Base-by-base conservation (phyloP, 1,140 invertebrate species). In the Solen grandis region DNA sequence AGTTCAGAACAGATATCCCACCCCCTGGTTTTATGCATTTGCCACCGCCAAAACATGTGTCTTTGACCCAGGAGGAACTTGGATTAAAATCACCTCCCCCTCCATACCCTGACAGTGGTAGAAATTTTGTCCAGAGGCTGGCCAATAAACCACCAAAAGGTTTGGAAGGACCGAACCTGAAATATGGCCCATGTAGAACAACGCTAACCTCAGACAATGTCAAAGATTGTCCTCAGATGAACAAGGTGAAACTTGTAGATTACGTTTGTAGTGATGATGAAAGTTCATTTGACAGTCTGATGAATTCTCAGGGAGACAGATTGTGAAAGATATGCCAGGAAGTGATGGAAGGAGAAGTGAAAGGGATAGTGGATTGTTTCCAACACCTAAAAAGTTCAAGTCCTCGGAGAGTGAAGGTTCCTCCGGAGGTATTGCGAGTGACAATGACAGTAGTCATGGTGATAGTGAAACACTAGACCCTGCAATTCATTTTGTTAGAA, bases 361-460 rank as follows among this genome's bases (percentile, higher is more conserved):
- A 57, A 55, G 29, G n/a, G n/a, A n/a, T n/a, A n/a, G n/a, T n/a
- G n/a, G n/a, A n/a, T n/a, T n/a, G n/a, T n/a, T n/a, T n/a, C 68
- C 50, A 0, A 57, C 31, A n/a, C 68, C 50, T 31, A 70, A 70
- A 36, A 70, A 70, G n/a, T 27, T 57, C 4, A 70, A 70, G 50
- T 55, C n/a, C 2, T 29, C 8, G 14, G 27, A 31, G 50, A 38
- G 36, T 69, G 66, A 69, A 8, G n/a, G 2, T 3, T 69, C 50
- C 5, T 69, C 46, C 5, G 46, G 19, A 54, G 46, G 54, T 54
- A 33, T 29, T 33, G 3, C 10, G 2, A 36, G n/a, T n/a, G n/a
- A n/a, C n/a, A n/a, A 36, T 16, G 25, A 2, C 19, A 50, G 25
- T 10, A 27, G 5, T 16, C 31, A 65, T 33, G 27, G 25, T 16